Evolutionary conservation across 2,888 invertebrate species (phyloP).

Genomic region (Agrotis clavis): DNA sequence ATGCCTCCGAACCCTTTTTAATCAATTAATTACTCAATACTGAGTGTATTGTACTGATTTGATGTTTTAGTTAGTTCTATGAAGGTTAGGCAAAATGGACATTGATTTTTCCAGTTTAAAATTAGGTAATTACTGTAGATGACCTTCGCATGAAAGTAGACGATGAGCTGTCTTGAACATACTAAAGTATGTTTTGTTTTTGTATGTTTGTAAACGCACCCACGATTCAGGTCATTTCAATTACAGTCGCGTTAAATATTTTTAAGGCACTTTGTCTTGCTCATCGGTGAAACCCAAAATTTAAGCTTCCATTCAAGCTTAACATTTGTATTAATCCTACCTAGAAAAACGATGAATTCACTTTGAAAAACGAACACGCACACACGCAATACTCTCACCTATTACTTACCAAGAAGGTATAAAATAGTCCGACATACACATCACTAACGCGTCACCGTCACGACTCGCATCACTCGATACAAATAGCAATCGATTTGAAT

Average conservation of each 20-base stretch:
- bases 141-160: not conserved
- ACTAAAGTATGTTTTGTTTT: not conserved
- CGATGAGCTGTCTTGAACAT: not conserved
- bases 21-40: constrained; percentile 88
- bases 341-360: not conserved
- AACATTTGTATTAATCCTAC: not conserved
- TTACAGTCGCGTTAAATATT: no score
- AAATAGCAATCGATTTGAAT: constrained; percentile 79
- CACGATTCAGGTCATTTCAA: no score
- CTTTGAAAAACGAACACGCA: not conserved
- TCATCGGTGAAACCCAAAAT: no score
- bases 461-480: constrained; percentile 44
- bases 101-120: not conserved
- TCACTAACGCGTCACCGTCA: constrained; percentile 21
- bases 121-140: not conserved
- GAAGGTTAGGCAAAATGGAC: not conserved
- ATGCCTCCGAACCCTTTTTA: constrained; percentile 85
- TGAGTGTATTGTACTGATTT: constrained; percentile 79
- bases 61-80: constrained; percentile 54
- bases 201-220: no score
- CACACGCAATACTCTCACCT: not conserved
- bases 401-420: not conserved
- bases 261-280: no score
- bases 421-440: not conserved
- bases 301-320: not conserved